Percentiles rank a stretch among this genome's conserved stretches.
Conservation (phyloP, 2,888 invertebrate species). For the Meandrusa payeni region DNA sequence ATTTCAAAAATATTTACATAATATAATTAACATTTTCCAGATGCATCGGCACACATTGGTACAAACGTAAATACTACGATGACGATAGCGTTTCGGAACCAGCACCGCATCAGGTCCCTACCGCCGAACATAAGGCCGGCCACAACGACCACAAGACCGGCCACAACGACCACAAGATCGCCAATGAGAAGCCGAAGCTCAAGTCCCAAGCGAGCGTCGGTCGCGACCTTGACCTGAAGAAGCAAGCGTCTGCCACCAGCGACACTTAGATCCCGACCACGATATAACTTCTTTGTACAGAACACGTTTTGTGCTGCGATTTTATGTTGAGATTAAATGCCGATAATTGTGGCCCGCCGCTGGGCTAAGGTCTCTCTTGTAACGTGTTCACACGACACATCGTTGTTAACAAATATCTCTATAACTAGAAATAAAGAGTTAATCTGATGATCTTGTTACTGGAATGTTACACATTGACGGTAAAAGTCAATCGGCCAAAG, state of each 20-base stretch:
- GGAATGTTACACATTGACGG: too few species aligned
- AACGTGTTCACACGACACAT: background rate
- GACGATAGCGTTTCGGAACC: conserved; percentile 57
- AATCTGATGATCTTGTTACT: too few species aligned
- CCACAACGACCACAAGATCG: conserved; percentile 23
- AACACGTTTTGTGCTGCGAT: conserved; percentile 37
- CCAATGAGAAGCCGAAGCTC: conserved; percentile 54
- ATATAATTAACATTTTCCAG: conserved; percentile 63
- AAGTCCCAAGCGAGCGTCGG: conserved; percentile 70
- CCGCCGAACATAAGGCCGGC: conserved; percentile 68
- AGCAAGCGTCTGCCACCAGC: conserved; percentile 66
- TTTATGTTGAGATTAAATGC: conserved; percentile 27
- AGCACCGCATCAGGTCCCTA: conserved; percentile 69
- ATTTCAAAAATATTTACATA: too few species aligned
- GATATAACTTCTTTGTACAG: conserved; percentile 35
- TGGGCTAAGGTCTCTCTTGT: conserved; percentile 19
- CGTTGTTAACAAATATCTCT: too few species aligned
- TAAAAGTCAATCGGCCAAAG: too few species aligned
- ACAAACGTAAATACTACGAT: conserved; percentile 69
- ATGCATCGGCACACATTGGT: conserved; percentile 85
- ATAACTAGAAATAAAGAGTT: too few species aligned
- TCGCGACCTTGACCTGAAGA: conserved; percentile 82
- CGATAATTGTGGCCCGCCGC: conserved; percentile 2
- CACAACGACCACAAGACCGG: conserved; percentile 33
- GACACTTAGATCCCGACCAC: conserved; percentile 65